Conservation (phyloP, 2,888 invertebrate genomes). For the Chironomus tentans region DNA sequence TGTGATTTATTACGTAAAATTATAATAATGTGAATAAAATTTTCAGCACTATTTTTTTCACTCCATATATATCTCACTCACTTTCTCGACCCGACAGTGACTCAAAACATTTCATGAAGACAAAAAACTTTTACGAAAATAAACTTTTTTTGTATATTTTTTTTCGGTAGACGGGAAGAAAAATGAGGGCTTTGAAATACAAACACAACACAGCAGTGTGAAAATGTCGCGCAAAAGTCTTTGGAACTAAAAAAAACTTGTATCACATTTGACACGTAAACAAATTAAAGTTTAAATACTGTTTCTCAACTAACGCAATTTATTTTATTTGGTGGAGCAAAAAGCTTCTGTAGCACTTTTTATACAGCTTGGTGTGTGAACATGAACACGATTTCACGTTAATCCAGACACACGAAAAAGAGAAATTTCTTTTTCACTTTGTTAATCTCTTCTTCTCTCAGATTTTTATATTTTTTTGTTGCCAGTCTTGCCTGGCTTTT, state of each 20-base stretch:
- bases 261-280: slow-evolving; percentile 28
- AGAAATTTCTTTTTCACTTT: not conserved
- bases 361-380: too few species aligned
- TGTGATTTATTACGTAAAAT: slow-evolving; percentile 7
- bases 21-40: slow-evolving; percentile 1
- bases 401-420: not conserved
- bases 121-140: not conserved
- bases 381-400: not conserved
- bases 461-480: not conserved
- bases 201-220: not conserved
- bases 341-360: too few species aligned
- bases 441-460: not conserved
- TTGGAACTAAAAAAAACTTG: not conserved
- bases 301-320: slow-evolving; percentile 6
- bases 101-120: not conserved
- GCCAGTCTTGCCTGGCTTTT: too few species aligned
- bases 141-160: not conserved
- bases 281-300: slow-evolving; percentile 27
- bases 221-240: not conserved
- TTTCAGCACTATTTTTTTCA: slow-evolving; percentile 7
- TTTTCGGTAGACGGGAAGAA: not conserved
- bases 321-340: not conserved
- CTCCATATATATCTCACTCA: not conserved
- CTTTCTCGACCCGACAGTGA: not conserved
- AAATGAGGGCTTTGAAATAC: not conserved